These are phyloP conservation scores for Uropsilus gracilis DNA, from an alignment of 2,113 vertebrate genomes.

Conservation along the genomic window DNA sequence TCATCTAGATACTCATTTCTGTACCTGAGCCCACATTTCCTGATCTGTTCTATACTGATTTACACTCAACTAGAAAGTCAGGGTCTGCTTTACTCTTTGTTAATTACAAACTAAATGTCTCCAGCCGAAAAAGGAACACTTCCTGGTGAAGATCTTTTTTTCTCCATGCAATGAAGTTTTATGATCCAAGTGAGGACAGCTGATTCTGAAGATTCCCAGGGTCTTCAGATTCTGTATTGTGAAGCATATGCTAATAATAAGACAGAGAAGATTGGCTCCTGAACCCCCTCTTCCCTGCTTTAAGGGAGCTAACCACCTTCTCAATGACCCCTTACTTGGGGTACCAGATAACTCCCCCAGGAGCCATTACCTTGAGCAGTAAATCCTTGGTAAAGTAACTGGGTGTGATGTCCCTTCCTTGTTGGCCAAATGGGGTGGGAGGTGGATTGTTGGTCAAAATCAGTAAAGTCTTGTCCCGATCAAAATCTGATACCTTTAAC, in stretches of 20 bases:
- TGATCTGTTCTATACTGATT: neutral
- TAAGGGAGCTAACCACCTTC: too few relatives aligned
- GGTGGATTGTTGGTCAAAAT: constrained; percentile 78
- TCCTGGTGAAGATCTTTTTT: neutral
- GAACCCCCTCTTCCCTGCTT: neutral
- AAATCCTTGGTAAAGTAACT: constrained; percentile 60
- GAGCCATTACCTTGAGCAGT: constrained; percentile 34
- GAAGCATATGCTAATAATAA: neutral
- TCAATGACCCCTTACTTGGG: neutral
- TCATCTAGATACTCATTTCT: neutral
- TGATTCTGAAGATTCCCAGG: neutral
- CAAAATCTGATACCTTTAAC: constrained; percentile 68
- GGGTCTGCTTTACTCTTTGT: neutral
- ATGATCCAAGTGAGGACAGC: neutral
- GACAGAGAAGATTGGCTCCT: neutral
- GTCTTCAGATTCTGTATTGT: neutral
- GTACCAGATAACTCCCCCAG: neutral
- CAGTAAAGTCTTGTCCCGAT: constrained; percentile 73
- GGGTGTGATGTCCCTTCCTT: constrained; percentile 29
- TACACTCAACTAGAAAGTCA: neutral
- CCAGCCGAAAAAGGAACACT: neutral
- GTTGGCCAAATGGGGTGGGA: constrained; percentile 5
- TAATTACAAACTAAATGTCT: constrained; percentile 23
- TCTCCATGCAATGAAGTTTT: neutral
- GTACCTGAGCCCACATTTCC: neutral